Conservation (phyloP, 2,797 vertebrate genomes). For the Serranus cabrilla region DNA sequence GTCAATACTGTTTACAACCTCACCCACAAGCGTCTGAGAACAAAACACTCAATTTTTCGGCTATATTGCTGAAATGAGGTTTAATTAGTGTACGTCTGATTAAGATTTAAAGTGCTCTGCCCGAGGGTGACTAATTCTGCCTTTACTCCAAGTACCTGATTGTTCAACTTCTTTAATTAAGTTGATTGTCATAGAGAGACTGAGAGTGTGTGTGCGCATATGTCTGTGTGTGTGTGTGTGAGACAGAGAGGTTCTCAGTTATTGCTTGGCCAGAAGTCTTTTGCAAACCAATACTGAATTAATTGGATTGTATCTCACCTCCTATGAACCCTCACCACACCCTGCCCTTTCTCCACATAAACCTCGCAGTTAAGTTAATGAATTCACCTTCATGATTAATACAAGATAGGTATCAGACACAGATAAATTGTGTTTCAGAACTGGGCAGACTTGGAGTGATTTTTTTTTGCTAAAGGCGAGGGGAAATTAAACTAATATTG, state of each 20-base stretch:
- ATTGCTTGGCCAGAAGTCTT: slow-evolving; percentile 64
- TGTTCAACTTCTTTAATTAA: slow-evolving; percentile 81
- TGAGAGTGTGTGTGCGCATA: slow-evolving; percentile 19
- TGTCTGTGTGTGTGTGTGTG: slow-evolving; percentile 13
- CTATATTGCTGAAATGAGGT: slow-evolving; percentile 58
- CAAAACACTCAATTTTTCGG: slow-evolving; percentile 33
- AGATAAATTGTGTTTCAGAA: slow-evolving; percentile 58
- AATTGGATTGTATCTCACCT: slow-evolving; percentile 65
- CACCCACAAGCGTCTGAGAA: slow-evolving; percentile 11
- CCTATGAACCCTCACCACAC: slow-evolving; percentile 44
- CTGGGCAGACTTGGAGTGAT: slow-evolving; percentile 28
- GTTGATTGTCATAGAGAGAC: slow-evolving; percentile 64
- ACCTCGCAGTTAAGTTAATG: slow-evolving; percentile 73
- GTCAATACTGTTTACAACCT: slow-evolving; percentile 16
- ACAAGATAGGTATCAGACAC: slow-evolving; percentile 61
- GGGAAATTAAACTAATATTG: slow-evolving; percentile 62
- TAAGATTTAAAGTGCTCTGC: slow-evolving; percentile 73
- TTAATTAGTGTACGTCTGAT: slow-evolving; percentile 79
- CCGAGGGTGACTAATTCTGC: slow-evolving; percentile 67
- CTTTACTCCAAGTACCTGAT: slow-evolving; percentile 70
- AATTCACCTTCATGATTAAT: slow-evolving; percentile 71
- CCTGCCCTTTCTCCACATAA: slow-evolving; percentile 56
- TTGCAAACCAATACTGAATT: slow-evolving; percentile 64
- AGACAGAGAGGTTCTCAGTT: slow-evolving; percentile 44
- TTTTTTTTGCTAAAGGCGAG: slow-evolving; percentile 41